A percentile compares a stretch with the other conserved stretches of the same genome.
These are phyloP conservation scores for Fregata magnificens DNA, from an alignment of 2,113 vertebrate species.

Conservation along the genomic window DNA sequence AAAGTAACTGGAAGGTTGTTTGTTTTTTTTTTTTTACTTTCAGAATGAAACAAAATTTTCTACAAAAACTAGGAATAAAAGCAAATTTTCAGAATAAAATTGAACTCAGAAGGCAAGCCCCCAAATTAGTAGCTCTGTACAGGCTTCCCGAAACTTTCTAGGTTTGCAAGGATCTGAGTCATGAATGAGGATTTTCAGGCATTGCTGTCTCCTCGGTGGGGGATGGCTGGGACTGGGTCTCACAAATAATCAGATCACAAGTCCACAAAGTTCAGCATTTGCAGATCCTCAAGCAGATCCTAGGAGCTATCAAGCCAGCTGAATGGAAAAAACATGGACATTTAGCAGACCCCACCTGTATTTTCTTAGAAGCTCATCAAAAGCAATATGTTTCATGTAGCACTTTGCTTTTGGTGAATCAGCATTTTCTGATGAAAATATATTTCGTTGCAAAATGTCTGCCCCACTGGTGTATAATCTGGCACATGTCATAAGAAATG, in stretches of 20 bases:
- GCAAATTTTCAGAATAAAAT: neutral
- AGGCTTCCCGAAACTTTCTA: neutral
- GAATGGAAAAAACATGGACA: neutral
- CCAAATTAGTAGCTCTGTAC: neutral
- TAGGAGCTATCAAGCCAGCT: neutral
- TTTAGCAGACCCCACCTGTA: neutral
- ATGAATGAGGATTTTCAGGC: neutral
- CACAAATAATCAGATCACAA: too few relatives aligned
- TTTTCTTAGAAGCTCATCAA: neutral
- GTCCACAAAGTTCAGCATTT: neutral
- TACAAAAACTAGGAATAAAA: neutral
- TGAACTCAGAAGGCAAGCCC: neutral
- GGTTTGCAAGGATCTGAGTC: neutral
- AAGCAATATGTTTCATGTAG: neutral
- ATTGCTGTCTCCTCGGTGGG: neutral
- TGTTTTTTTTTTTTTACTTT: neutral
- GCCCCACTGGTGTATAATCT: neutral
- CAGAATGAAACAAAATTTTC: neutral
- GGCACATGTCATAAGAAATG: neutral
- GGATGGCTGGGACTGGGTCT: neutral
- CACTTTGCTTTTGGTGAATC: neutral
- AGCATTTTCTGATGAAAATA: slow-evolving; percentile 13
- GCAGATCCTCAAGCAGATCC: neutral
- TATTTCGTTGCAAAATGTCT: neutral
- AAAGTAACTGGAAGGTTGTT: neutral